Evolutionary conservation across 2,888 invertebrate species (phyloP).

Genomic region (Nycteola revayana): DNA sequence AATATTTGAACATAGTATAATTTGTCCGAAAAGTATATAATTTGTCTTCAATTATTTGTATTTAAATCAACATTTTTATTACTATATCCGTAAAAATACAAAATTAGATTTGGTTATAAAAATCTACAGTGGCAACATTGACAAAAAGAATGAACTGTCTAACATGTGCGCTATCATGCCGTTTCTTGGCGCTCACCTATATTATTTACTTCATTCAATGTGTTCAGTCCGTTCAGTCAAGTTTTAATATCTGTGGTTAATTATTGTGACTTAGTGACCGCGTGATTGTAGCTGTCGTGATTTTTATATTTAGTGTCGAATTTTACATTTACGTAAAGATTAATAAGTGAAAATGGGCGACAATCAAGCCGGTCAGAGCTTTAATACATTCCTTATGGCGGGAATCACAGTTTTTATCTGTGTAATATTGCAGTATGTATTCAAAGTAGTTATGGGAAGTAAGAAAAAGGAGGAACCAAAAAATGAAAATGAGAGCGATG

Average conservation of each 20-base stretch:
- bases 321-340: conserved; percentile 41
- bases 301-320: conserved; percentile 32
- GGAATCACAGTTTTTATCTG: conserved; percentile 56
- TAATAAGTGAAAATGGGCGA: conserved; percentile 75
- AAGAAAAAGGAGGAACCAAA: conserved; percentile 60
- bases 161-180: too few relatives aligned
- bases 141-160: too few relatives aligned
- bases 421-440: conserved; percentile 63
- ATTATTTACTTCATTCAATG: background rate
- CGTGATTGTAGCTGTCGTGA: conserved; percentile 58
- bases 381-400: conserved; percentile 51
- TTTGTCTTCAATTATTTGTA: too few relatives aligned
- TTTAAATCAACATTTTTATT: too few relatives aligned
- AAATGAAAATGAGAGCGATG: conserved; percentile 61
- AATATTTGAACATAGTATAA: too few relatives aligned
- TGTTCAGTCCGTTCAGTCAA: conserved; percentile 30
- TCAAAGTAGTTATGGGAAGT: conserved; percentile 60
- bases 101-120: too few relatives aligned
- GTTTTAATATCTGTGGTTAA: conserved; percentile 41
- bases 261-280: conserved; percentile 53
- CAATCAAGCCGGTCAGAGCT: conserved; percentile 57
- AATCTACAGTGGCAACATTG: too few relatives aligned
- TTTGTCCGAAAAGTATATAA: too few relatives aligned
- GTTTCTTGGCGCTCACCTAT: background rate
- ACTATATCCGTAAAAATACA: too few relatives aligned